These are phyloP conservation scores for Mionectes macconnelli DNA, from an alignment of 2,113 vertebrate species.

Conservation along the genomic window DNA sequence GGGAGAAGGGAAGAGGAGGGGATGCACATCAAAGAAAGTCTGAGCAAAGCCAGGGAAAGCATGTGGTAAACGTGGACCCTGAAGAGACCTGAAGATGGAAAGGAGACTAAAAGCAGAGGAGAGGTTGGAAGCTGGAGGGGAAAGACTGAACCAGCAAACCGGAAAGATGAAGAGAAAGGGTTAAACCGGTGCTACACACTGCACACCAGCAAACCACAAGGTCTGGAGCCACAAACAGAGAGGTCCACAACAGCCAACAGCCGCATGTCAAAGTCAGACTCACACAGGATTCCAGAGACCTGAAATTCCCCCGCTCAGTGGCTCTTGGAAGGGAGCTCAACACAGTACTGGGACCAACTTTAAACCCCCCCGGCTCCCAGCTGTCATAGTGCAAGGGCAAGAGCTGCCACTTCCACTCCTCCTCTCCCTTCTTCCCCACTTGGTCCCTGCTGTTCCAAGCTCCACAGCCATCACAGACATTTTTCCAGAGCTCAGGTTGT, in stretches of 20 bases:
- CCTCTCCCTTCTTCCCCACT: background rate
- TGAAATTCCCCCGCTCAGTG: background rate
- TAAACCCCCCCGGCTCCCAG: rapidly evolving
- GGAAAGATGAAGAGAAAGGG: background rate
- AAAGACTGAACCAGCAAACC: background rate
- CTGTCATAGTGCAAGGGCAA: background rate
- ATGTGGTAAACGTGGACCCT: background rate
- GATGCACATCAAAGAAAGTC: background rate
- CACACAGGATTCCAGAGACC: background rate
- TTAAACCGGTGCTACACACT: background rate
- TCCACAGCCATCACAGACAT: background rate
- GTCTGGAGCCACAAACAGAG: background rate
- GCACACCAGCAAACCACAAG: background rate
- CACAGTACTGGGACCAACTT: rapidly evolving
- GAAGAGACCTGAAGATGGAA: background rate
- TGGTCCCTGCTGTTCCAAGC: background rate
- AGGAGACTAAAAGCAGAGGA: background rate
- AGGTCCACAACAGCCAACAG: background rate
- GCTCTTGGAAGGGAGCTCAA: background rate
- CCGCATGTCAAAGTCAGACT: background rate
- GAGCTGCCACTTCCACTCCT: background rate
- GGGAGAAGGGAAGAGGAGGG: background rate
- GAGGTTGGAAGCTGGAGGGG: background rate
- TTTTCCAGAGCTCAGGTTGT: background rate
- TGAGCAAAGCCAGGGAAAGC: background rate